Evolutionary conservation across 2,888 invertebrate genomes (phyloP), one percentile per base, ranked within the genome.

Genomic region (Iselma pallidipennis): DNA sequence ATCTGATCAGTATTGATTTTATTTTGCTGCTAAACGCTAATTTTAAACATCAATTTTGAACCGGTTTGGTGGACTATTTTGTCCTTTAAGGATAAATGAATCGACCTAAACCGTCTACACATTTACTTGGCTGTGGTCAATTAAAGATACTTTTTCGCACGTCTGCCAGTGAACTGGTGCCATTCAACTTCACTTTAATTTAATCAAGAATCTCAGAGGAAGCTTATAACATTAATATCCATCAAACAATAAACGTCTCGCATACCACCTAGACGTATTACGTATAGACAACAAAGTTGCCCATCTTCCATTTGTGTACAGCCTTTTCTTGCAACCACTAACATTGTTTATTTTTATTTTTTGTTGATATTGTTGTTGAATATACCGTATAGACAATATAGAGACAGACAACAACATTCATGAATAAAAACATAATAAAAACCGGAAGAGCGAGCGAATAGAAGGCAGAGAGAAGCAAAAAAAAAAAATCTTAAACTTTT

Each of bases 381-480:
- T 42, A 42, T 12, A 21, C 42, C 42, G 42, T 19, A 21, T 42
- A 21, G 42, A 42, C 42, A 42, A 42, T 21, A 21, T 42, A 42
- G 42, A 19, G 6, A 42, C n/a, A n/a, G n/a, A n/a, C n/a, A 71
- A 71, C 69, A 75, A 73, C 72, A 72, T 72, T 74, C 75, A 77
- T 77, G 77, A 76, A 75, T 76, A 77, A 76, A 76, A 75, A 73
- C 69, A 71, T 68, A 72, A 75, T 75, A 76, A 75, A 76, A 72
- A 66, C 69, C 66, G 70, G 71, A 71, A 73, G 66, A 10, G 19
- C 2, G 2, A 7, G n/a, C n/a, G n/a, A n/a, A n/a, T n/a, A n/a
- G n/a, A n/a, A n/a, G n/a, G n/a, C n/a, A n/a, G n/a, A n/a, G n/a
- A n/a, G n/a, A n/a, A n/a, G n/a, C n/a, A n/a, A 16, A 5, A n/a